Evolutionary conservation across 2,797 vertebrate species (phyloP).

Genomic region (Euphonia xanthogaster): DNA sequence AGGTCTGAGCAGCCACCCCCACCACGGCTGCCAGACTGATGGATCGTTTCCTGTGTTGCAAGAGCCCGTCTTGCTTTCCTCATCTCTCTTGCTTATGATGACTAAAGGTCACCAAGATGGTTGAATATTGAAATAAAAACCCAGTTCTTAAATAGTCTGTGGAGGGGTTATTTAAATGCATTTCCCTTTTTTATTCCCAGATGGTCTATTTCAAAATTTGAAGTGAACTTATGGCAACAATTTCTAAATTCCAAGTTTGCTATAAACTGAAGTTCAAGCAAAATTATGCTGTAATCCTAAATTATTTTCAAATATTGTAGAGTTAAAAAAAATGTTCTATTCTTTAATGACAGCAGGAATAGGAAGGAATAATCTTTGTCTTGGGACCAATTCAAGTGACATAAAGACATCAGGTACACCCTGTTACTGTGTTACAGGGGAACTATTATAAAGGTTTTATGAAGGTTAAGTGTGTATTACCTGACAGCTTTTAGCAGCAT

Average conservation of each 20-base stretch:
- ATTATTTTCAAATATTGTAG: neutral
- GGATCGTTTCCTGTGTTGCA: neutral
- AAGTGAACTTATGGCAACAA: neutral
- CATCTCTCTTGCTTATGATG: rapidly evolving
- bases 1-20: neutral
- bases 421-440: neutral
- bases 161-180: neutral
- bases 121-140: neutral
- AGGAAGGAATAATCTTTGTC: neutral
- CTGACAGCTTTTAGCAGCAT: neutral
- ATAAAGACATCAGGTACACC: neutral
- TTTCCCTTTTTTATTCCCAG: neutral
- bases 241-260: neutral
- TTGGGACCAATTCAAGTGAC: neutral
- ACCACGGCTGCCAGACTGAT: neutral
- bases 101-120: neutral
- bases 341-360: neutral
- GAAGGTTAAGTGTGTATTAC: neutral
- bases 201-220: neutral
- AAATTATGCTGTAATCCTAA: neutral
- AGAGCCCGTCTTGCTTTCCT: neutral
- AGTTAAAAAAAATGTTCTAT: neutral
- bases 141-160: neutral
- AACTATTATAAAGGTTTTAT: neutral
- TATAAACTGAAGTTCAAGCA: neutral